A percentile compares a stretch with the other conserved stretches of the same genome.
These are phyloP conservation scores for Andrena cerasifolii DNA, from an alignment of 1,140 invertebrate species.

Conservation along the genomic window DNA sequence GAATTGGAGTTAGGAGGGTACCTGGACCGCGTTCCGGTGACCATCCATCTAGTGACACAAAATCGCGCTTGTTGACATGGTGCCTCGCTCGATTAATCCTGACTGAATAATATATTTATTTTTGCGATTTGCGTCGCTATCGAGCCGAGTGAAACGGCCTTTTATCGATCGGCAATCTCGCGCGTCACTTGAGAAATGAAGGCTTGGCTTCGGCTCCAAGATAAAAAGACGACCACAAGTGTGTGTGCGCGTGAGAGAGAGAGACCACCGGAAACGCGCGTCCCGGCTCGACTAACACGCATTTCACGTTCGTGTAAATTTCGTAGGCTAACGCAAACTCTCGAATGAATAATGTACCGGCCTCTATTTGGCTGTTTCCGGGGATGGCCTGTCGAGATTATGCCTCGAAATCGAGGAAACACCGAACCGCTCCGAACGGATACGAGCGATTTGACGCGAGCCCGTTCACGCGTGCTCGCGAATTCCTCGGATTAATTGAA, in stretches of 20 bases:
- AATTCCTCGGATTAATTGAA: conserved; percentile 17
- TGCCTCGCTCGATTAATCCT: conserved; percentile 8
- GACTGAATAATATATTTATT: conserved; percentile 50
- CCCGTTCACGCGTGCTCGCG: background rate
- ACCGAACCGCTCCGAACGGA: background rate
- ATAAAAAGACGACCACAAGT: conserved; percentile 72
- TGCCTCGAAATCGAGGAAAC: background rate
- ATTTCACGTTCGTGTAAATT: conserved; percentile 50
- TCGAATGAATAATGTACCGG: conserved; percentile 39
- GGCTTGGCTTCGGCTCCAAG: conserved; percentile 76
- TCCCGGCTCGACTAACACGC: conserved; percentile 58
- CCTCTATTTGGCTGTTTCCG: conserved; percentile 11
- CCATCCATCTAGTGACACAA: background rate
- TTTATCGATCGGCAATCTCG: conserved; percentile 65
- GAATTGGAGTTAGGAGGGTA: too few relatives aligned
- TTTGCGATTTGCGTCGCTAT: conserved; percentile 46
- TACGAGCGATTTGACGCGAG: background rate
- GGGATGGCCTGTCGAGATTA: background rate
- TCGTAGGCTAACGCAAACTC: conserved; percentile 51
- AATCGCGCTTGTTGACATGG: background rate
- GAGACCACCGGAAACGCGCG: conserved; percentile 68
- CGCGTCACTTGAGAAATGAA: conserved; percentile 81
- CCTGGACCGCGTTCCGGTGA: too few relatives aligned
- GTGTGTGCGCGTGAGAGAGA: background rate
- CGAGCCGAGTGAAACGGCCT: conserved; percentile 51